Evolutionary conservation across 2,888 invertebrate species (phyloP), one percentile per base, ranked within the genome.

Genomic region (Dryomyza anilis): DNA sequence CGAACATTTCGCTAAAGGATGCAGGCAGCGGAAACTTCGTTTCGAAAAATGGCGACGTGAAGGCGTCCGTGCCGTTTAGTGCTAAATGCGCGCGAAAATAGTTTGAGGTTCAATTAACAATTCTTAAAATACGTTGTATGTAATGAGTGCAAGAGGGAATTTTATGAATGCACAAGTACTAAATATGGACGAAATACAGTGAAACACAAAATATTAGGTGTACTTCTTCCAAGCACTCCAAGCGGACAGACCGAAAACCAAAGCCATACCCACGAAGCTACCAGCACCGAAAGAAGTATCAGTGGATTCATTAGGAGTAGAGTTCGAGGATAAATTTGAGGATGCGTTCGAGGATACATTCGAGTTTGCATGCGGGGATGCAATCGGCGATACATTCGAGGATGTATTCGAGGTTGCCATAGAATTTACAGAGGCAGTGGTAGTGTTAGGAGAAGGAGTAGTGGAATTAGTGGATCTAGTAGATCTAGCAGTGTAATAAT

Each of bases 211-310:
- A n/a, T 1, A 39, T 69, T 72, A 77, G 29, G 65, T 69, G 45
- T 76, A 75, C 71, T 71, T 78, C 64, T 72, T 73, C 76, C 76
- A 80, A 71, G 79, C 76, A 52, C 78, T 78, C 75, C 80, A 78
- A 57, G 75, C 69, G 70, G 81, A 79, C 56, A 83, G 68, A 66
- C 81, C 78, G 62, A 83, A 71, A 52, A 82, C 72, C 69, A 79
- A 74, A 66, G 81, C 76, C 59, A 80, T 74, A 72, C 81, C 77
- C 71, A 81, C 63, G 66, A 78, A 74, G 70, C 72, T 74, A 71
- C 86, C 86, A 83, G 86, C 85, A 74, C 85, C 83, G 60, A 73
- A 71, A 66, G 69, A 67, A 60, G 73, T 62, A 63, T 72, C 69
- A 14, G 53, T 43, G 61, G 60, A 39, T 2, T 39, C 39, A n/a